Percentiles rank a stretch among this genome's conserved stretches.
These are phyloP conservation scores for Brachionus koreanus DNA, from an alignment of 1,140 invertebrate genomes.

Conservation along the genomic window DNA sequence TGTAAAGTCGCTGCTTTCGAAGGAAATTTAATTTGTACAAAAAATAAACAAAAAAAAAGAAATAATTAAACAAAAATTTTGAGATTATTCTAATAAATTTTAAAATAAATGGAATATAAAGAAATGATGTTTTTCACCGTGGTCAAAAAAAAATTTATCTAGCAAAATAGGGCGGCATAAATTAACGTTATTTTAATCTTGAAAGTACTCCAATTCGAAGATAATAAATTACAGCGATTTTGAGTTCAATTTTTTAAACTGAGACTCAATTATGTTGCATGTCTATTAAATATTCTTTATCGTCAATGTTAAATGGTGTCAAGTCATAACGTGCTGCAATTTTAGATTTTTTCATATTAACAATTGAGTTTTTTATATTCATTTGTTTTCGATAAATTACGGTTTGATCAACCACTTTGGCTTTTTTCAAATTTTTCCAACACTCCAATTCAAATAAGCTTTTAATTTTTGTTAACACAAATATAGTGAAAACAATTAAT, in stretches of 20 bases:
- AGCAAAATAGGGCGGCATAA: not conserved
- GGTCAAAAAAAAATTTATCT: not conserved
- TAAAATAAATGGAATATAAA: not conserved
- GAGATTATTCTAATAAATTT: not conserved
- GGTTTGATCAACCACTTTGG: not conserved
- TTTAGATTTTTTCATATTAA: not conserved
- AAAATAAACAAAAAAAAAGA: not conserved
- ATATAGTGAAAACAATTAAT: not conserved
- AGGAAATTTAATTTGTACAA: not conserved
- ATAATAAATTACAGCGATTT: not conserved
- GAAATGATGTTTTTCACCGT: not conserved
- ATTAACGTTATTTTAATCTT: not conserved
- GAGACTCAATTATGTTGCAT: not conserved
- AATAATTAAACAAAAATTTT: not conserved
- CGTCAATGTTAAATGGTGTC: not conserved
- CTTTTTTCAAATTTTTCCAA: not conserved
- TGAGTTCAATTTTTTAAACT: constrained; percentile 7
- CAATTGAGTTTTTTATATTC: not conserved
- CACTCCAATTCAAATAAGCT: not conserved
- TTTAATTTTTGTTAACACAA: not conserved
- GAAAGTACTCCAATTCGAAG: constrained; percentile 2
- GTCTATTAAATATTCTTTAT: not conserved
- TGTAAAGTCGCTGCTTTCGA: not conserved
- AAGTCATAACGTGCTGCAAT: not conserved
- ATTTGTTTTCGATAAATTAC: not conserved